Conservation (phyloP, 1,140 invertebrate genomes). For the Drosophila teissieri region DNA sequence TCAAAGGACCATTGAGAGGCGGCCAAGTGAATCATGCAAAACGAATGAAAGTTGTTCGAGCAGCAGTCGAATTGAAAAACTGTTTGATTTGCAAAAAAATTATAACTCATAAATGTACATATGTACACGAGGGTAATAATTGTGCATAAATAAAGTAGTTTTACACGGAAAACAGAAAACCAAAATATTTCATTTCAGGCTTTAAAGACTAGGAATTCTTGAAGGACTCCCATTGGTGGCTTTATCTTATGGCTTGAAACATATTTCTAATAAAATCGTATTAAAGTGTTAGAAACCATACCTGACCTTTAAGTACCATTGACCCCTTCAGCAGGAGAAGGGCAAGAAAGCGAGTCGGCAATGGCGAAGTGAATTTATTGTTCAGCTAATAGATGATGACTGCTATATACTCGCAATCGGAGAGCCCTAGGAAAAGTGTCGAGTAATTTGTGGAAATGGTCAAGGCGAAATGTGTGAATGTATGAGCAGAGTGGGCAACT, state of each 20-base stretch:
- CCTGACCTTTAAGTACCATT: conserved; percentile 22
- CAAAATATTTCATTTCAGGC: no score
- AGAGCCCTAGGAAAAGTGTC: conserved; percentile 35
- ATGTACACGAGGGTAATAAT: no score
- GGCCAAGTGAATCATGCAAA: conserved; percentile 23
- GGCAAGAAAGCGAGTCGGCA: conserved; percentile 10
- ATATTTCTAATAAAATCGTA: neutral
- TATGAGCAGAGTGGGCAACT: neutral
- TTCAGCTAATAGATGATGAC: conserved; percentile 56
- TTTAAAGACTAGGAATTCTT: no score
- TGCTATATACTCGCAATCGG: conserved; percentile 41
- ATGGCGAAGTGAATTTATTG: conserved; percentile 49
- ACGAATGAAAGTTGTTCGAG: conserved; percentile 11
- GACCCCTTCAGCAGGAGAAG: conserved; percentile 10
- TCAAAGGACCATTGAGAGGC: conserved; percentile 2
- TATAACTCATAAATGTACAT: no score
- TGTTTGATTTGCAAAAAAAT: no score
- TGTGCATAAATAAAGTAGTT: no score
- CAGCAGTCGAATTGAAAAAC: neutral
- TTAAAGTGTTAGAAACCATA: no score
- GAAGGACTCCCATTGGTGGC: no score
- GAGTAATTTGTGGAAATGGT: conserved; percentile 52
- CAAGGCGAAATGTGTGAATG: neutral
- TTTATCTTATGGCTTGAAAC: no score
- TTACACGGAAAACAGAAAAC: no score